A percentile compares a stretch with the other conserved stretches of the same genome.
phyloP scores from a whole-genome alignment of 2,888 invertebrate genomes.

The Fragum sueziense region DNA sequence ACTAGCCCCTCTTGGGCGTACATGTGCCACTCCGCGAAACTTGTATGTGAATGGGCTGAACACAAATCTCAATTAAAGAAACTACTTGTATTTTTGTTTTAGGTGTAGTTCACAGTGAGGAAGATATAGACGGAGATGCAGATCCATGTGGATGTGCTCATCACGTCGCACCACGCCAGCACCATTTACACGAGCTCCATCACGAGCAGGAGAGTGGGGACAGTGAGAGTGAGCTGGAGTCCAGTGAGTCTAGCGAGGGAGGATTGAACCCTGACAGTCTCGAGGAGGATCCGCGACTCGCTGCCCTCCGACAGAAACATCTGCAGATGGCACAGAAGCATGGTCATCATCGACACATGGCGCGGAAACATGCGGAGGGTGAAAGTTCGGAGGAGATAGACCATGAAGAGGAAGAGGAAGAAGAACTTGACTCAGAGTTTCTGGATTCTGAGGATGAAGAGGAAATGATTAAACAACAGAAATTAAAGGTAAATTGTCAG shows the following conservation, averaged over 20 bases:
- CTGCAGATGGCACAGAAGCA: conserved; percentile 46
- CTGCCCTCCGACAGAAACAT: conserved; percentile 35
- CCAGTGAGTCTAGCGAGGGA: conserved; percentile 78
- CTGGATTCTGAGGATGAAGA: conserved; percentile 75
- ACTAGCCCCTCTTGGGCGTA: no score
- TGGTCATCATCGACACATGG: conserved; percentile 42
- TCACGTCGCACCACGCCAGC: conserved; percentile 58
- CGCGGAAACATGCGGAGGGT: conserved; percentile 46
- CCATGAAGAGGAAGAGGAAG: conserved; percentile 69
- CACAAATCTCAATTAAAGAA: no score
- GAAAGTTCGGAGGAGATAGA: conserved; percentile 66
- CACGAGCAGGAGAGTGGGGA: conserved; percentile 62
- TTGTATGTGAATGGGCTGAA: no score
- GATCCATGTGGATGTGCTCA: conserved; percentile 59
- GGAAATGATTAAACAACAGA: conserved; percentile 65
- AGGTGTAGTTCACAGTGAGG: conserved; percentile 30
- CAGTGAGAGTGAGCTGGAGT: conserved; percentile 73
- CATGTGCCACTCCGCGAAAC: no score
- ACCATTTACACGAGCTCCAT: conserved; percentile 53
- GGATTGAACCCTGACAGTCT: conserved; percentile 73
- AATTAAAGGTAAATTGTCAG: conserved; percentile 56
- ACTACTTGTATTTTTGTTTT: no score
- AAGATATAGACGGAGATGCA: conserved; percentile 48
- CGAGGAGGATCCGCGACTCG: conserved; percentile 54
- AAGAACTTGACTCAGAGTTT: conserved; percentile 69